Evolutionary conservation across 2,797 vertebrate species (phyloP).

Genomic region (Sebastes cheni): DNA sequence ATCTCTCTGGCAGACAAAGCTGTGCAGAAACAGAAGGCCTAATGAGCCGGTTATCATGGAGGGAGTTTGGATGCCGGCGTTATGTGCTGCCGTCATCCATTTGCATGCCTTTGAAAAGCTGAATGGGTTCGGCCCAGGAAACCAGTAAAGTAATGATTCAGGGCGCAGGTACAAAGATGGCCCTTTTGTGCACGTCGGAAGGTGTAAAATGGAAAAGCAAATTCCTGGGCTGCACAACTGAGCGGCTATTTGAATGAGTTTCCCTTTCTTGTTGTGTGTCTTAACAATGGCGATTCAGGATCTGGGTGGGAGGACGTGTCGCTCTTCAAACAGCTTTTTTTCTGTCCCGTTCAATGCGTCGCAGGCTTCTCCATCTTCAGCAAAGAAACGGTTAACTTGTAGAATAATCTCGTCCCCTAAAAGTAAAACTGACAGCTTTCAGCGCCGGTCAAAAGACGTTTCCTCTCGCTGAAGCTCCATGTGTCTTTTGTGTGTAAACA

Average conservation of each 20-base stretch:
- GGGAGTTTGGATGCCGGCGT: conserved; percentile 57
- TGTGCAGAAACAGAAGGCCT: conserved; percentile 50
- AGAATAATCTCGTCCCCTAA: conserved; percentile 29
- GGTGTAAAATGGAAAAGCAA: conserved; percentile 83
- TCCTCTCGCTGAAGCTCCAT: conserved; percentile 17
- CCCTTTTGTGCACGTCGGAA: conserved; percentile 80
- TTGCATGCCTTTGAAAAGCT: conserved; percentile 83
- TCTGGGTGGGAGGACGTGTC: conserved; percentile 64
- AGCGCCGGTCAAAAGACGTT: conserved; percentile 28
- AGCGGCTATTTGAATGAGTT: conserved; percentile 79
- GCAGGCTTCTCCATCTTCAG: conserved; percentile 42
- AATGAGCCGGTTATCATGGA: conserved; percentile 56
- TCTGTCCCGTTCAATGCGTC: conserved; percentile 43
- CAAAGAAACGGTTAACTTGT: conserved; percentile 8
- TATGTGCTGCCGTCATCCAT: conserved; percentile 63
- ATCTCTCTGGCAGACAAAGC: conserved; percentile 52
- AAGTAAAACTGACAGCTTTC: conserved; percentile 44
- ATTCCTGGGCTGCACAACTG: conserved; percentile 78
- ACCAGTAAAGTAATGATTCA: conserved; percentile 77
- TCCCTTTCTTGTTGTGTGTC: conserved; percentile 74
- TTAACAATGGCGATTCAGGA: conserved; percentile 74
- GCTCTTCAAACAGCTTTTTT: conserved; percentile 66
- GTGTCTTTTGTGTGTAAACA: conserved; percentile 72
- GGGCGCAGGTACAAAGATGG: conserved; percentile 76
- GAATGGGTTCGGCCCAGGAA: conserved; percentile 80